Percentiles rank a stretch among this genome's conserved stretches.
Conservation (phyloP, 1,140 invertebrate genomes). For the Mamestra configurata region DNA sequence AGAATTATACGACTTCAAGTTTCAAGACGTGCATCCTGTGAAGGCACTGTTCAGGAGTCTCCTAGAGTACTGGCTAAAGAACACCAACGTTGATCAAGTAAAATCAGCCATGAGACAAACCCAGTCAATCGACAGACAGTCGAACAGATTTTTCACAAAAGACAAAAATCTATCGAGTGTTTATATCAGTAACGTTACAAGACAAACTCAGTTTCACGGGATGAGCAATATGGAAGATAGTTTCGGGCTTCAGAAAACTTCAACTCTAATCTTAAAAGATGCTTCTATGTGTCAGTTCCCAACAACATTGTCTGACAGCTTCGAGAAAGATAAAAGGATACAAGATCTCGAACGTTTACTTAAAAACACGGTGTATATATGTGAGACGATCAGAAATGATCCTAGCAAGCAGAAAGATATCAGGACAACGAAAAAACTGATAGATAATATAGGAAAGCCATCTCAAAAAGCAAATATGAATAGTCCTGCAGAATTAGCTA, state of each 20-base stretch:
- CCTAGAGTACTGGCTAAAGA: slow-evolving; percentile 77
- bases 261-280: slow-evolving; percentile 48
- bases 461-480: slow-evolving; percentile 52
- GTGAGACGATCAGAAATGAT: slow-evolving; percentile 63
- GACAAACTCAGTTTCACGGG: slow-evolving; percentile 70
- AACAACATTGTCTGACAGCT: slow-evolving; percentile 63
- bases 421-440: slow-evolving; percentile 72
- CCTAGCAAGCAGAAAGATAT: slow-evolving; percentile 71
- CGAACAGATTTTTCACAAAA: slow-evolving; percentile 69
- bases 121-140: slow-evolving; percentile 67
- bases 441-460: slow-evolving; percentile 68
- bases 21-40: slow-evolving; percentile 65
- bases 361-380: slow-evolving; percentile 80
- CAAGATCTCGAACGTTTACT: slow-evolving; percentile 77
- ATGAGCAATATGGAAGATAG: slow-evolving; percentile 52
- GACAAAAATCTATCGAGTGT: slow-evolving; percentile 72
- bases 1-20: slow-evolving; percentile 72
- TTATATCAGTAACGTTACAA: slow-evolving; percentile 58
- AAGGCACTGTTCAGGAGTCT: slow-evolving; percentile 75
- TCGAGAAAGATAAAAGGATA: slow-evolving; percentile 72
- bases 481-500: slow-evolving; percentile 43
- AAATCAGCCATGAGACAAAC: slow-evolving; percentile 62
- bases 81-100: slow-evolving; percentile 58
- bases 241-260: slow-evolving; percentile 45
- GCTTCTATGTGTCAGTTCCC: slow-evolving; percentile 51